Base-by-base conservation (phyloP, 37 sponge, comb jelly and placozoan species). In the Eunapius fragilis region DNA sequence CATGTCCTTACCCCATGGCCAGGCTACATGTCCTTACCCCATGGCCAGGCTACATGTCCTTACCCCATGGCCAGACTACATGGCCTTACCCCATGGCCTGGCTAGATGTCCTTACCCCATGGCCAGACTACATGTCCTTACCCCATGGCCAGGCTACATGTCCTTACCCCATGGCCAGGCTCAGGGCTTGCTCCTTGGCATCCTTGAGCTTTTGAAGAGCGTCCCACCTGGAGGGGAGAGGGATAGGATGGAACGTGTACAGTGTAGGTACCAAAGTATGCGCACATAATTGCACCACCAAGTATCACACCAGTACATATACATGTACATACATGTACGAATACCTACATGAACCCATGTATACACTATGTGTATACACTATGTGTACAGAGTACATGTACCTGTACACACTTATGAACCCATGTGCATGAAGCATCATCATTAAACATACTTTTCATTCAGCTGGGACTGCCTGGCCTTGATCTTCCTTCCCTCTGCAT, bases 381-480 rank as follows among this genome's bases (percentile, higher is more conserved):
- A 31, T 75, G 30, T 17, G 13, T 48, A 84, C 25, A 25, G 9
- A 71, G 37, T 48, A 26, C 78, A 36, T 37, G 33, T 74, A 25
- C 72, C 31, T 75, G 11, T 23, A 80, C 76, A 27, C 27, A 48
- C 26, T 19, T 22, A 67, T 32, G 27, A 14, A 30, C 28, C 67
- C 35, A 68, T 32, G 67, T 9, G 7, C 23, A 75, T 31, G 35
- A 48, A 22, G 14, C 30, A 58, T 25, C 25, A 76, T 82, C 41
- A 87, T n/a, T n/a, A n/a, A n/a, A n/a, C n/a, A n/a, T n/a, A n/a
- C 92, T 50, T 87, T 25, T 84, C 76, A 41, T 92, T 92, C 37
- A 95, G 84, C 73, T 92, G 91, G 25, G 82, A 88, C 69, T 97
- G 94, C 78, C 93, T 75, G 9, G 45, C 28, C 45, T 77, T 82